These are phyloP conservation scores for Chelidonichthys spinosus DNA, from an alignment of 2,797 vertebrate species.

Conservation along the genomic window DNA sequence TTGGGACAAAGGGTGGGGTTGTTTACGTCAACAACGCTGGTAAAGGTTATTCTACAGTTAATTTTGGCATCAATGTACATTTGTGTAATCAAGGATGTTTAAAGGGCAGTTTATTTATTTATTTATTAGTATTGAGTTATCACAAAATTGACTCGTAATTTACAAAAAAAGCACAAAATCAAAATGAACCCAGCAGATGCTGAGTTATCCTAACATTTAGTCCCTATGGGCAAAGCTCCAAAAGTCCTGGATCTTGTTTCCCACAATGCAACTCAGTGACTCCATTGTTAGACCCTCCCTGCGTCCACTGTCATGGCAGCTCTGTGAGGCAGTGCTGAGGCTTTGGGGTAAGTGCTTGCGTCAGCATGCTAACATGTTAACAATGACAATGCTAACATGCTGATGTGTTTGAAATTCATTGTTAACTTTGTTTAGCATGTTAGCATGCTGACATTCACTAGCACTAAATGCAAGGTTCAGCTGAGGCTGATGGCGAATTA, in stretches of 20 bases:
- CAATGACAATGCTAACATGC: background rate
- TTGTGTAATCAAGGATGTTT: slow-evolving; percentile 19
- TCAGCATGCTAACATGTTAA: background rate
- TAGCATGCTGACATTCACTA: background rate
- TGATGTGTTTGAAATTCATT: background rate
- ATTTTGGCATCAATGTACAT: slow-evolving; percentile 15
- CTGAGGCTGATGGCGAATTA: background rate
- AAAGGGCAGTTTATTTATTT: slow-evolving; percentile 22
- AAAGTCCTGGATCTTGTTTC: background rate
- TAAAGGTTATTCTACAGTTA: slow-evolving; percentile 16
- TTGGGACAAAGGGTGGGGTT: slow-evolving; percentile 31
- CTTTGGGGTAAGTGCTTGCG: background rate
- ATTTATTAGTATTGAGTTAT: background rate
- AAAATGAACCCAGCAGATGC: background rate
- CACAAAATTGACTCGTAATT: background rate
- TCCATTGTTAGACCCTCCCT: background rate
- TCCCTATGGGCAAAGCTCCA: background rate
- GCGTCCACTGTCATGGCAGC: background rate
- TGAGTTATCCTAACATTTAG: background rate
- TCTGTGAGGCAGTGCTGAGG: background rate
- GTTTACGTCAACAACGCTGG: slow-evolving; percentile 33
- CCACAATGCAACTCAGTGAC: background rate
- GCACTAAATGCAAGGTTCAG: background rate
- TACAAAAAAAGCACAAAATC: background rate
- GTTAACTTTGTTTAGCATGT: background rate